Evolutionary conservation across 2,888 invertebrate genomes (phyloP).

Genomic region (Lithophane ornitopus): DNA sequence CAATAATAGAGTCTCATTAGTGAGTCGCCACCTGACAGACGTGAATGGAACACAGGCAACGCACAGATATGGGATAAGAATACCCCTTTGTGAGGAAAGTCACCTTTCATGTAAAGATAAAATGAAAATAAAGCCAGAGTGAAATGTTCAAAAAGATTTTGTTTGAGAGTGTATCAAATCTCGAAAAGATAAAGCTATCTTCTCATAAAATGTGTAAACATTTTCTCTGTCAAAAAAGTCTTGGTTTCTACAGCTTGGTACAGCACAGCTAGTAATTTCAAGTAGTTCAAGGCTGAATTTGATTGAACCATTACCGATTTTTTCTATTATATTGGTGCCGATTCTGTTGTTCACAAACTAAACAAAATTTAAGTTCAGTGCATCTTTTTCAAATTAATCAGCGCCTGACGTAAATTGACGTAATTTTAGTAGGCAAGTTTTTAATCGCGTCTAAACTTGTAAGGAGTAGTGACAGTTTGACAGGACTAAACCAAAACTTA

Average conservation of each 20-base stretch:
- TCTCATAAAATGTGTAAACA: slow-evolving; percentile 18
- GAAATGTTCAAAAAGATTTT: slow-evolving; percentile 27
- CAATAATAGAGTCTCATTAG: slow-evolving; percentile 68
- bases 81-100: slow-evolving; percentile 55
- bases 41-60: slow-evolving; percentile 56
- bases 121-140: slow-evolving; percentile 21
- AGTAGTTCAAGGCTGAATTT: slow-evolving; percentile 4
- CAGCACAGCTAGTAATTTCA: slow-evolving; percentile 6
- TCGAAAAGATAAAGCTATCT: slow-evolving; percentile 41
- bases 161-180: slow-evolving; percentile 36
- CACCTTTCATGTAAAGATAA: slow-evolving; percentile 41
- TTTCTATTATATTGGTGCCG: slow-evolving; percentile 12
- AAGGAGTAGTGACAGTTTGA: too few relatives aligned
- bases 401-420: too few relatives aligned
- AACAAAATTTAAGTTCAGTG: too few relatives aligned
- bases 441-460: too few relatives aligned
- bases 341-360: too few relatives aligned
- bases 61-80: slow-evolving; percentile 52
- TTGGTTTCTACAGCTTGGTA: too few relatives aligned
- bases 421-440: too few relatives aligned
- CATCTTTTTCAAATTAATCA: too few relatives aligned
- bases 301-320: slow-evolving; percentile 11
- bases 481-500: too few relatives aligned
- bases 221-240: slow-evolving; percentile 22
- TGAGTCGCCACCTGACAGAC: slow-evolving; percentile 59